A percentile compares a stretch with the other conserved stretches of the same genome.
phyloP scores from a whole-genome alignment of 53 echinoderm and acorn worm genomes.

The Mesocentrotus franciscanus region DNA sequence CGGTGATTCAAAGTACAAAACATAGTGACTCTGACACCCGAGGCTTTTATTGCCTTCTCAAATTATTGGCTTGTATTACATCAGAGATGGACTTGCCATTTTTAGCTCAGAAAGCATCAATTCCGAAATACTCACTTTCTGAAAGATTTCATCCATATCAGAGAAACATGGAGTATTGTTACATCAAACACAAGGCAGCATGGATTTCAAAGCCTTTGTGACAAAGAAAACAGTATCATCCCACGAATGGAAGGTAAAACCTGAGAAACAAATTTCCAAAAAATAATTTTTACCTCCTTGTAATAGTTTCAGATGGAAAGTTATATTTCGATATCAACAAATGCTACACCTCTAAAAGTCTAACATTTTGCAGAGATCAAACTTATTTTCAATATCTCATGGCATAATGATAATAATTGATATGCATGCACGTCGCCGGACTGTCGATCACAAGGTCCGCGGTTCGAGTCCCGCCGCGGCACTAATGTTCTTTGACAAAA shows the following conservation, averaged over 20 bases:
- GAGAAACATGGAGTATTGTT: neutral
- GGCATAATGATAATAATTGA: no score
- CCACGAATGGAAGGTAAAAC: neutral
- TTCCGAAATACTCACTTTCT: neutral
- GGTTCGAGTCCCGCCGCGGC: no score
- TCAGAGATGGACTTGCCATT: neutral
- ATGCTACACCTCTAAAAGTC: neutral
- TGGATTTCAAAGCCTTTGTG: neutral
- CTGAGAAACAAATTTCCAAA: neutral
- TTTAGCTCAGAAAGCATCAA: constrained; percentile 26
- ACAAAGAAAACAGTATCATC: constrained; percentile 1
- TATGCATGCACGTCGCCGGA: no score
- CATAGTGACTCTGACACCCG: constrained; percentile 38
- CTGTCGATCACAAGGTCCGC: no score
- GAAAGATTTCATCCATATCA: constrained; percentile 10
- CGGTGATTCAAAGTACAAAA: constrained; percentile 35
- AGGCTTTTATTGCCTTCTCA: constrained; percentile 65
- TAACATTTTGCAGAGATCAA: neutral
- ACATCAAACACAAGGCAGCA: neutral
- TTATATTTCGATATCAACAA: neutral
- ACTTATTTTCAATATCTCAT: no score
- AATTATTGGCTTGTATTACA: constrained; percentile 38
- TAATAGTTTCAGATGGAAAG: neutral
- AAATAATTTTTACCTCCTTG: neutral
- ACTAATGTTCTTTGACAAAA: no score